Evolutionary conservation across 2,113 vertebrate genomes (phyloP), one percentile per base, ranked within the genome.

Genomic region (Chaenocephalus aceratus): DNA sequence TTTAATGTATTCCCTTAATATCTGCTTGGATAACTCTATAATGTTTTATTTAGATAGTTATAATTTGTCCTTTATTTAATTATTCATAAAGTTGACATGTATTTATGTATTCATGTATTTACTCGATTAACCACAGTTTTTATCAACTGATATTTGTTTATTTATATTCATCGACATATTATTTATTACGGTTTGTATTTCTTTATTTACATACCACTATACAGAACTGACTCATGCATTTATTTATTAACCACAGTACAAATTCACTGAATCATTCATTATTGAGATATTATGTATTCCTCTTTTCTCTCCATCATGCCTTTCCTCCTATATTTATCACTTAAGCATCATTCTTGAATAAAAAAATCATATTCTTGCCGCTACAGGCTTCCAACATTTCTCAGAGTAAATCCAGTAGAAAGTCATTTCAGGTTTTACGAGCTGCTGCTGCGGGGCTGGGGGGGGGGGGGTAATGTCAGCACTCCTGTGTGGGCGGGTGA

Each of bases 401-500:
- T 68, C 53, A 11, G 0, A 62, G 41, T 57, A 57, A 44, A 57
- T 72, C 63, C 41, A 45, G 10, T 15, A 49, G 61, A 79, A 67
- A 85, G 60, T 14, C 46, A 52, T 61, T 77, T 49, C 41, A 58
- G 65, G 48, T 58, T 73, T 48, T 62, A 82, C 15, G 15, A 75
- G 56, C 61, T 77, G 18, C 52, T 68, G 36, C 53, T 59, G 67
- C 18, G 18, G 18, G 45, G 49, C 48, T 5, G 36, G 36, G 70
- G 49, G 53, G 70, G 49, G 53, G 36, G 36, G 36, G 70, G 65
- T 83, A 30, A 84, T 75, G 70, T 81, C 77, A 75, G 85, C 75
- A 63, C 62, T 86, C 75, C 61, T 82, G 51, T 36, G 68, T 82
- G 74, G 80, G 77, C n/a, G 46, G 58, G 77, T 78, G 75, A 84